These are phyloP conservation scores for Nemotelus nigrinus DNA, from an alignment of 2,888 invertebrate genomes.

Conservation along the genomic window DNA sequence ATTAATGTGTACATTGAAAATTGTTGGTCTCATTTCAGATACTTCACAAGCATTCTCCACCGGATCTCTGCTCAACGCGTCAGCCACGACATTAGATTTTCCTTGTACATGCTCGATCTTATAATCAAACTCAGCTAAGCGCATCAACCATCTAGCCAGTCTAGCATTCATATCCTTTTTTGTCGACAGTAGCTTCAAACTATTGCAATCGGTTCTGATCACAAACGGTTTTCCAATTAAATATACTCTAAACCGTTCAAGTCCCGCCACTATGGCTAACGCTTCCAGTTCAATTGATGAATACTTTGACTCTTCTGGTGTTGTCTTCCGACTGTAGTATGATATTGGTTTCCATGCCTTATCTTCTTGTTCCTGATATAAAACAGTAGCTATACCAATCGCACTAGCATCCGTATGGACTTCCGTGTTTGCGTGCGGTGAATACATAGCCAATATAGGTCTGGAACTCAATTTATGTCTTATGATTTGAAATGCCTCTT, in stretches of 20 bases:
- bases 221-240: conserved; percentile 12
- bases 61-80: conserved; percentile 37
- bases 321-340: conserved; percentile 44
- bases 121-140: conserved; percentile 27
- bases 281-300: conserved; percentile 47
- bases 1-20: neutral
- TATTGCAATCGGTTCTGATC: conserved; percentile 14
- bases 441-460: conserved; percentile 40
- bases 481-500: conserved; percentile 11
- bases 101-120: conserved; percentile 33
- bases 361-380: conserved; percentile 3
- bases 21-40: neutral
- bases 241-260: conserved; percentile 3
- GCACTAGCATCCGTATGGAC: conserved; percentile 36
- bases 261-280: conserved; percentile 33
- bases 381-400: conserved; percentile 14
- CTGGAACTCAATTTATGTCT: neutral
- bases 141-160: conserved; percentile 22
- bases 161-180: conserved; percentile 30
- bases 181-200: conserved; percentile 3
- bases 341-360: conserved; percentile 27
- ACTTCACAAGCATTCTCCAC: conserved; percentile 8
- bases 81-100: conserved; percentile 25
- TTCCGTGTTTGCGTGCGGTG: conserved; percentile 25
- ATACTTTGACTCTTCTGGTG: conserved; percentile 34